Evolutionary conservation across 2,797 vertebrate genomes (phyloP), one percentile per base, ranked within the genome.

Genomic region (Mycteria americana): DNA sequence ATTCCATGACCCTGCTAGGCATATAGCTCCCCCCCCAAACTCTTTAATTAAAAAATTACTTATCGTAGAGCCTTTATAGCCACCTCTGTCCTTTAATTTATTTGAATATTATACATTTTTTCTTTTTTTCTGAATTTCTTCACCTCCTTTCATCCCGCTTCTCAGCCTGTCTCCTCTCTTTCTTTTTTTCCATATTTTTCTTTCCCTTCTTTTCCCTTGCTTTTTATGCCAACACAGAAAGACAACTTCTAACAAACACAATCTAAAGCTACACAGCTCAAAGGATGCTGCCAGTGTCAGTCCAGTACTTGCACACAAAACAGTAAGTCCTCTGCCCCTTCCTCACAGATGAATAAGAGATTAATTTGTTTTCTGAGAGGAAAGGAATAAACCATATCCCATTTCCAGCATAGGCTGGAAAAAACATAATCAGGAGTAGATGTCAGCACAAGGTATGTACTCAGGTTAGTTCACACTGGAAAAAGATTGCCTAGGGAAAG

Each of bases 21-120:
- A 89, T 11, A 77, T 0, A 89, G 10, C 4, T 4, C 14, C 10
- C 6, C 5, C 19, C 4, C 3, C 0, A 17, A n/a, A 69, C 23
- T 54, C 13, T 30, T 74, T 62, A n/a, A 50, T 77, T 86, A n/a
- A 41, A 57, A 72, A 62, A 60, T 23, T 30, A 69, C 3, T 81
- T 75, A 56, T 30, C 35, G 51, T 8, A 75, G 7, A 85, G 30
- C 18, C 6, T 35, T 68, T 65, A 83, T 4, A 86, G 22, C 5
- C 21, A 87, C 6, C 6, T 60, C 59, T 56, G 13, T 39, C 24
- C 11, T 82, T 69, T n/a, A 46, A 72, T 57, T 80, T 56, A 30
- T 78, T 64, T 57, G 9, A 86, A 6, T 31, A 50, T 37, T 46
- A 31, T 4, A 16, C 8, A 1, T 35, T 51, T 15, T 35, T 48